Evolutionary conservation across 2,888 invertebrate genomes (phyloP).

Genomic region (Sinodicranocentrus sp.): DNA sequence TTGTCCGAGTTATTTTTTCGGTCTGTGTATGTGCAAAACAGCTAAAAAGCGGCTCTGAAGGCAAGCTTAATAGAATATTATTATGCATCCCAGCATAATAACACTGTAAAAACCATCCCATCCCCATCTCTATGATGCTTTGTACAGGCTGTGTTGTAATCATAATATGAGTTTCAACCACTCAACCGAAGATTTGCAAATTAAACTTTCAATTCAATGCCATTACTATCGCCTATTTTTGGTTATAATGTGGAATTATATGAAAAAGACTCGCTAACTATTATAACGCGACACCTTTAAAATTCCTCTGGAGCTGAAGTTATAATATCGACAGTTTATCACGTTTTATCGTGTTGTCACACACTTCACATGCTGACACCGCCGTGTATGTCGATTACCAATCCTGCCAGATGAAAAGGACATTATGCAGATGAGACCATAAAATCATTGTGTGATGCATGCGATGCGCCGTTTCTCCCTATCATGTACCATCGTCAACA

Average conservation of each 20-base stretch:
- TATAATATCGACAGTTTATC: slow-evolving; percentile 32
- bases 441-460: slow-evolving; percentile 12
- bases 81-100: too few species aligned
- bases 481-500: background rate
- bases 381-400: background rate
- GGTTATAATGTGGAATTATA: background rate
- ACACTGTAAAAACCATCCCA: too few species aligned
- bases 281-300: background rate
- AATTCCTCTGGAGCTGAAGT: slow-evolving; percentile 9
- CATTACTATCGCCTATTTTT: background rate
- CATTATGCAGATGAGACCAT: slow-evolving; percentile 15
- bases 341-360: slow-evolving; percentile 24
- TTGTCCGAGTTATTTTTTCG: too few species aligned
- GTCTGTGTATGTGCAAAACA: too few species aligned
- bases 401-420: background rate
- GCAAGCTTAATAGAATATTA: too few species aligned
- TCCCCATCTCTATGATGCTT: too few species aligned
- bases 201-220: background rate
- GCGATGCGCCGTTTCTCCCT: background rate
- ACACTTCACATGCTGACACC: slow-evolving; percentile 29
- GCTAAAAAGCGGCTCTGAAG: too few species aligned
- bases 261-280: background rate
- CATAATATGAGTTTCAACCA: too few species aligned
- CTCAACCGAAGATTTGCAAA: too few species aligned
- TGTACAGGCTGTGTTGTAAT: too few species aligned